Conservation (phyloP, 2,888 invertebrate genomes). For the Pemphredon lugubris region DNA sequence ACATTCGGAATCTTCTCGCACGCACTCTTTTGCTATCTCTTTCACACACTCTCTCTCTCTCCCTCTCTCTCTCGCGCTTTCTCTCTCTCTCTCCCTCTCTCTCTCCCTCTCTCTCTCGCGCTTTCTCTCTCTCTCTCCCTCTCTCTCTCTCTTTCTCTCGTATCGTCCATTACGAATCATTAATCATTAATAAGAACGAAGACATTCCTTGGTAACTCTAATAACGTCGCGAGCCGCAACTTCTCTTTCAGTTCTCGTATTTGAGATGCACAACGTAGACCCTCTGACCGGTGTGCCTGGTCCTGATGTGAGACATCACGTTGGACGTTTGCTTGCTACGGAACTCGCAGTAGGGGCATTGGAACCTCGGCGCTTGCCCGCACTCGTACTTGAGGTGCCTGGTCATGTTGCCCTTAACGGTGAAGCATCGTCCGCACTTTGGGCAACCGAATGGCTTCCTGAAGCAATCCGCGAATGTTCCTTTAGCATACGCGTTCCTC, state of each 20-base stretch:
- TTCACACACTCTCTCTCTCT: neutral
- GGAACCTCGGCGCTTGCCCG: conserved; percentile 74
- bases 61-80: no score
- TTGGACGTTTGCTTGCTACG: conserved; percentile 77
- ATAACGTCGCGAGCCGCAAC: neutral
- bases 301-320: conserved; percentile 75
- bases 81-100: no score
- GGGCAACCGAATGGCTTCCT: conserved; percentile 75
- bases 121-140: neutral
- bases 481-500: conserved; percentile 47
- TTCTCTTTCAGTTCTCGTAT: conserved; percentile 43
- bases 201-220: neutral
- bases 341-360: conserved; percentile 78
- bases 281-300: conserved; percentile 66
- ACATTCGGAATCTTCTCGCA: neutral
- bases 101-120: no score
- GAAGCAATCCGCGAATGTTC: conserved; percentile 45
- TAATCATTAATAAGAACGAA: conserved; percentile 7
- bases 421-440: conserved; percentile 76
- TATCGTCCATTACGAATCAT: neutral
- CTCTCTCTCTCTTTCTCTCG: neutral
- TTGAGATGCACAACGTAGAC: conserved; percentile 65
- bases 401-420: conserved; percentile 76
- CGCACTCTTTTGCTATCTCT: neutral
- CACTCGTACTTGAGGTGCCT: conserved; percentile 79